Conservation (phyloP, 2,113 vertebrate genomes). For the Triplophysa dalaica region DNA sequence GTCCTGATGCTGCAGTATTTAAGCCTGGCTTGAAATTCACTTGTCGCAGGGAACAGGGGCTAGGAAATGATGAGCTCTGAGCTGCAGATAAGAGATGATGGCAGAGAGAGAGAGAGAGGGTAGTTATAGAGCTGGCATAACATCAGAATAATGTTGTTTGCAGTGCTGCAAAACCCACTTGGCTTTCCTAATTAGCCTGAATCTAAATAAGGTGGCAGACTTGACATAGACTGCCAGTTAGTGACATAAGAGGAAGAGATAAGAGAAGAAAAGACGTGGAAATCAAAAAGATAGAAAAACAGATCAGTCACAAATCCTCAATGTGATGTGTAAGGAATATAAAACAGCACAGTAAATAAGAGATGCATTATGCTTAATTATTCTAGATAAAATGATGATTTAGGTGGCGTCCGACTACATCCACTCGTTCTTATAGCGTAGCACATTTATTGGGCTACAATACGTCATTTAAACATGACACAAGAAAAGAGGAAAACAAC, state of each 20-base stretch:
- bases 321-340: not conserved
- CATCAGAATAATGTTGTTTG: slow-evolving; percentile 43
- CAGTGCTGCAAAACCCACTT: slow-evolving; percentile 41
- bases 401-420: no score
- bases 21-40: slow-evolving; percentile 23
- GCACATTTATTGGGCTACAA: no score
- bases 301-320: not conserved
- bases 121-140: slow-evolving; percentile 9
- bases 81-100: slow-evolving; percentile 35
- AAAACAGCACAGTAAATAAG: not conserved
- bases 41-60: not conserved
- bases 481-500: no score
- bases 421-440: no score
- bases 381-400: no score
- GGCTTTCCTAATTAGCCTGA: slow-evolving; percentile 44
- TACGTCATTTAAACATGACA: no score
- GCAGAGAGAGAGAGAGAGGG: slow-evolving; percentile 5
- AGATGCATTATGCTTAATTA: no score
- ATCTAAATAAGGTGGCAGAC: slow-evolving; percentile 41
- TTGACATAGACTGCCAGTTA: slow-evolving; percentile 6
- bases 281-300: not conserved
- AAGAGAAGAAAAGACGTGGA: not conserved
- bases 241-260: slow-evolving; percentile 27
- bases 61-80: slow-evolving; percentile 8
- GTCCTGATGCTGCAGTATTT: slow-evolving; percentile 11